Percentiles rank a stretch among this genome's conserved stretches.
Evolutionary conservation across 2,113 vertebrate genomes (phyloP).

Genomic region (Thoracochromis brauschi): DNA sequence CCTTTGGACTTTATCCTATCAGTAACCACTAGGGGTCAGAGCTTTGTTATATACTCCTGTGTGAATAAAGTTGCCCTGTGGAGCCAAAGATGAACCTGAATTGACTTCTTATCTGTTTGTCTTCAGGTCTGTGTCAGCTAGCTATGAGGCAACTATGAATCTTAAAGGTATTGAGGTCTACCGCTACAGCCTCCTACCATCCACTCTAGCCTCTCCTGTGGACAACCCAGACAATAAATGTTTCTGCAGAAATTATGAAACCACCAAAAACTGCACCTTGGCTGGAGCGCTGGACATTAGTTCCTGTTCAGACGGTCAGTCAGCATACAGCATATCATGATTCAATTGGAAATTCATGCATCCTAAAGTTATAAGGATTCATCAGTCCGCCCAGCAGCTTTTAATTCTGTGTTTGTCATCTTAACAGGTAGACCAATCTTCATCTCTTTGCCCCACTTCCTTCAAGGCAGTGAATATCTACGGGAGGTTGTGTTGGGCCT

Average conservation of each 20-base stretch:
- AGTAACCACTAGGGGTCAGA: constrained; percentile 51
- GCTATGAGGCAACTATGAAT: constrained; percentile 41
- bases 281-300: constrained; percentile 81
- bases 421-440: constrained; percentile 75
- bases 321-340: neutral
- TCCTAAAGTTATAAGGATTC: neutral
- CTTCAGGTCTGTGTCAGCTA: constrained; percentile 83
- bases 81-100: neutral
- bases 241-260: constrained; percentile 67
- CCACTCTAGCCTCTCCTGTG: constrained; percentile 76
- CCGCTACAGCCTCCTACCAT: constrained; percentile 72
- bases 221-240: constrained; percentile 81
- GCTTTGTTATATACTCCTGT: neutral
- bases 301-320: constrained; percentile 75
- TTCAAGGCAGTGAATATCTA: constrained; percentile 74
- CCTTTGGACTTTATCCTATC: neutral
- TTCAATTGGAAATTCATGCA: neutral
- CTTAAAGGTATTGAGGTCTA: constrained; percentile 87
- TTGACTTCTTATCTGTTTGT: neutral
- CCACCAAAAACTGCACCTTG: constrained; percentile 76
- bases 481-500: constrained; percentile 67
- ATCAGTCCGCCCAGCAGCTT: neutral
- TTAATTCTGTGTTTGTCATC: neutral
- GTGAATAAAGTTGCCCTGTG: neutral
- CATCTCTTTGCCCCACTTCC: constrained; percentile 91